Evolutionary conservation across 1,140 invertebrate genomes (phyloP).

Genomic region (Scaptomyza hsui): DNA sequence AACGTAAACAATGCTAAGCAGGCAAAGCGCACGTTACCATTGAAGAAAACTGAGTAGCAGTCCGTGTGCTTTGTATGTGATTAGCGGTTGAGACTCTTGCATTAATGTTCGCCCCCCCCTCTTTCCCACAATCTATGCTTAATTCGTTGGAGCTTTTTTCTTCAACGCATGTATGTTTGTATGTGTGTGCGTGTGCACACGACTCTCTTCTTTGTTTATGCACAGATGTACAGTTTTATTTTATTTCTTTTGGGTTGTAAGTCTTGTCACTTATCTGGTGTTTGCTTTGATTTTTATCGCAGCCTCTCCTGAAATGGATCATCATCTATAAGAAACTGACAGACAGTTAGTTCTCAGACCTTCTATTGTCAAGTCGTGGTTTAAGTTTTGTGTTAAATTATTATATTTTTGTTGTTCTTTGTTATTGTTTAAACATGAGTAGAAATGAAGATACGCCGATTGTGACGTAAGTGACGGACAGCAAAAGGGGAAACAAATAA

Average conservation of each 20-base stretch:
- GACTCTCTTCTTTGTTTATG: conserved; percentile 42
- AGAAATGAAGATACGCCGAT: conserved; percentile 74
- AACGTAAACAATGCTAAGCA: conserved; percentile 36
- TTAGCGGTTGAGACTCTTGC: too few relatives aligned
- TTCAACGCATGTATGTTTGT: neutral
- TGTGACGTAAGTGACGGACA: conserved; percentile 65
- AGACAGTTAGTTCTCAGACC: conserved; percentile 37
- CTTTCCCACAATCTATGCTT: too few relatives aligned
- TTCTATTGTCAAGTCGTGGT: conserved; percentile 36
- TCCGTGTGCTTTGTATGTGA: conserved; percentile 43
- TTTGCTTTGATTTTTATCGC: conserved; percentile 66
- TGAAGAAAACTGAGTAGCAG: conserved; percentile 19
- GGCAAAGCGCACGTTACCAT: conserved; percentile 66
- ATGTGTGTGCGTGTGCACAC: conserved; percentile 50
- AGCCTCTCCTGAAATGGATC: conserved; percentile 45
- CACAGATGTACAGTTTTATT: conserved; percentile 30
- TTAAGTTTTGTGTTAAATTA: conserved; percentile 24
- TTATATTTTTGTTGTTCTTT: conserved; percentile 18
- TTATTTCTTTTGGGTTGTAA: conserved; percentile 24
- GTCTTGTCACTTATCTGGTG: conserved; percentile 55
- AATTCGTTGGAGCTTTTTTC: too few relatives aligned
- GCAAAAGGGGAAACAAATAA: neutral
- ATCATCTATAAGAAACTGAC: conserved; percentile 27
- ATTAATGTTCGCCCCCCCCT: neutral
- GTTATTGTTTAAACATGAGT: conserved; percentile 47